Conservation (phyloP, 2,888 invertebrate species). For the Acrocyrtus sp. region DNA sequence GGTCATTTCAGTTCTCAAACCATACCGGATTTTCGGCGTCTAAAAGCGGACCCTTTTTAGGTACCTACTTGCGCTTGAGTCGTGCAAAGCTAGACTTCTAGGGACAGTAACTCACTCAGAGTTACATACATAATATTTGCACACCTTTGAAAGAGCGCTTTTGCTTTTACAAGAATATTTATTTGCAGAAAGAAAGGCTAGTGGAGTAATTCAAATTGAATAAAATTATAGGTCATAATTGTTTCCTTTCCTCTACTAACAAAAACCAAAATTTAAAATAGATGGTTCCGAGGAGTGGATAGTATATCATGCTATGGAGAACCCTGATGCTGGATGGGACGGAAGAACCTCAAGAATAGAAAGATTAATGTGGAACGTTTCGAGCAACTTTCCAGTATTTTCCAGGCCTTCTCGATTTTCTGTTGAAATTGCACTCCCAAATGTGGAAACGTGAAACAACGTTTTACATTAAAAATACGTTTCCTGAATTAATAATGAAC, state of each 20-base stretch:
- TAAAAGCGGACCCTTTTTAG: no score
- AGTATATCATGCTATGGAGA: slow-evolving; percentile 60
- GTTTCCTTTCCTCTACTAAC: background rate
- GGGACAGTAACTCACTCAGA: no score
- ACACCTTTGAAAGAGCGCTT: no score
- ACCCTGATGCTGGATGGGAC: slow-evolving; percentile 53
- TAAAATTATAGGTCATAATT: background rate
- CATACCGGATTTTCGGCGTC: no score
- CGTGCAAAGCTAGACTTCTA: no score
- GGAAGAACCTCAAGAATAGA: slow-evolving; percentile 53
- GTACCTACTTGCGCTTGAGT: no score
- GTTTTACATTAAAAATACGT: no score
- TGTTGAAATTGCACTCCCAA: slow-evolving; percentile 21
- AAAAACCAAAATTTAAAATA: no score
- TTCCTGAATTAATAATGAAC: background rate
- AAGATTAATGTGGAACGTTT: slow-evolving; percentile 36
- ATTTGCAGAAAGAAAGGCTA: no score
- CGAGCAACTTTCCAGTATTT: slow-evolving; percentile 34
- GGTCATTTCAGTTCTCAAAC: no score
- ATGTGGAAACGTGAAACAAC: slow-evolving; percentile 40
- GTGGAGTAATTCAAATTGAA: background rate
- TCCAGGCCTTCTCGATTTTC: slow-evolving; percentile 38
- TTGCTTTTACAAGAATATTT: no score
- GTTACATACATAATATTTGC: no score
- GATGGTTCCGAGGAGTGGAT: slow-evolving; percentile 55